Conservation (phyloP, 2,797 vertebrate genomes). For the Eulemur rubriventer region DNA sequence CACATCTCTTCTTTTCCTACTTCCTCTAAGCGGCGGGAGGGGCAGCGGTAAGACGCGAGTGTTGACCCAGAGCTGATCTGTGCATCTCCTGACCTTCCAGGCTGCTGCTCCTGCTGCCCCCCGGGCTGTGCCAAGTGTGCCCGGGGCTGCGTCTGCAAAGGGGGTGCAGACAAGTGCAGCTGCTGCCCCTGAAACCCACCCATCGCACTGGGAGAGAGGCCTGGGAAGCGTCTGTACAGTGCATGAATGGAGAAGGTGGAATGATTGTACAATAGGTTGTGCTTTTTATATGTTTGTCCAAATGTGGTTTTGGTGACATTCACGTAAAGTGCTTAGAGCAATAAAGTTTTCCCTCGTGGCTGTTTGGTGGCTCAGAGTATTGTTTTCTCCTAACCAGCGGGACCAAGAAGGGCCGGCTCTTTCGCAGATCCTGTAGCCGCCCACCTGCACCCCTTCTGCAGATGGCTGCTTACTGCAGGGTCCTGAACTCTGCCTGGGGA, state of each 20-base stretch:
- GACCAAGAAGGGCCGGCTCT: background rate
- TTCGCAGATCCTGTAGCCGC: fast-evolving
- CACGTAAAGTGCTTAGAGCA: conserved; percentile 72
- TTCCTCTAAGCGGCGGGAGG: background rate
- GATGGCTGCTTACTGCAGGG: background rate
- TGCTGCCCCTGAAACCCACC: conserved; percentile 90
- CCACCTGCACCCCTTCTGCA: background rate
- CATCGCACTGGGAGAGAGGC: background rate
- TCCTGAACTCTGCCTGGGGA: background rate
- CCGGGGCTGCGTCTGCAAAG: conserved; percentile 94
- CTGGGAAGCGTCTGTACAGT: conserved; percentile 30
- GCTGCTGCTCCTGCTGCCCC: conserved; percentile 92
- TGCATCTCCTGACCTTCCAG: conserved; percentile 61
- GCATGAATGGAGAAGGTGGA: conserved; percentile 37
- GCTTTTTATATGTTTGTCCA: conserved; percentile 80
- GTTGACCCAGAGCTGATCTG: background rate
- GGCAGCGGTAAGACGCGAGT: background rate
- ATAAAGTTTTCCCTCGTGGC: conserved; percentile 77
- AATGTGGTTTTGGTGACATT: conserved; percentile 49
- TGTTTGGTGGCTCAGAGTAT: conserved; percentile 19
- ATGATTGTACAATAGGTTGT: conserved; percentile 76
- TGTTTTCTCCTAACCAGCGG: background rate
- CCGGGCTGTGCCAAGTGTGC: conserved; percentile 93
- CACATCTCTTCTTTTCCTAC: background rate
- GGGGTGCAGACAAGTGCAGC: conserved; percentile 87